Conservation (phyloP, 2,797 vertebrate species). For the Artibeus lituratus region DNA sequence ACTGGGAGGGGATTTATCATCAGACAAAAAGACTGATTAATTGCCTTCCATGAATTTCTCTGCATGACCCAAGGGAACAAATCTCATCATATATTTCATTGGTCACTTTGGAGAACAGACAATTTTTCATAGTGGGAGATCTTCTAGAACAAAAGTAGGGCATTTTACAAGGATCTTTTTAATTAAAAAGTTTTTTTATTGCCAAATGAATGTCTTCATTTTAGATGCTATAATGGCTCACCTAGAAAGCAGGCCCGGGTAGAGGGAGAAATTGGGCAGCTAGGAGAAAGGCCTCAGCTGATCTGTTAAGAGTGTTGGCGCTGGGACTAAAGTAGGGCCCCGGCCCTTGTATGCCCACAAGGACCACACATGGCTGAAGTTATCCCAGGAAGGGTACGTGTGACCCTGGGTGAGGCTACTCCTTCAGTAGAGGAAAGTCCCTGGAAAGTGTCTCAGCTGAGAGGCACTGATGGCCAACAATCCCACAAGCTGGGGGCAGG, state of each 20-base stretch:
- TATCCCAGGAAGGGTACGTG: neutral
- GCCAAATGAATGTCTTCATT: neutral
- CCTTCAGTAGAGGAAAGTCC: neutral
- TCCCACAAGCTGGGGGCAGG: neutral
- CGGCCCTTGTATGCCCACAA: neutral
- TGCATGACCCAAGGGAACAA: slow-evolving; percentile 30
- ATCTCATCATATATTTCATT: neutral
- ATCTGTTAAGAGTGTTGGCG: too few relatives aligned
- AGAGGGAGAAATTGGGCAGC: neutral
- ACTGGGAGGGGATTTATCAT: neutral
- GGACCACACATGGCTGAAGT: too few relatives aligned
- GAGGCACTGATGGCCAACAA: neutral
- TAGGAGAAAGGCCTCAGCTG: neutral
- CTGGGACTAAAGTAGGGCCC: neutral
- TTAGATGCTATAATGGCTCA: neutral
- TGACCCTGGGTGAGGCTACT: neutral
- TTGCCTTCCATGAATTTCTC: slow-evolving; percentile 56
- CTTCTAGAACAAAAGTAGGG: neutral
- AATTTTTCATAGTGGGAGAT: slow-evolving; percentile 55
- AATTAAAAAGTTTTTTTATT: neutral
- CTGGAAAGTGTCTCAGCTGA: neutral
- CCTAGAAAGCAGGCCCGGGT: too few relatives aligned
- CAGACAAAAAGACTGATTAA: slow-evolving; percentile 70
- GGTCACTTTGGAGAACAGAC: slow-evolving; percentile 55
- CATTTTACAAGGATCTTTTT: neutral